Base-by-base conservation (phyloP, 2,888 invertebrate species). In the Thelaira solivaga region DNA sequence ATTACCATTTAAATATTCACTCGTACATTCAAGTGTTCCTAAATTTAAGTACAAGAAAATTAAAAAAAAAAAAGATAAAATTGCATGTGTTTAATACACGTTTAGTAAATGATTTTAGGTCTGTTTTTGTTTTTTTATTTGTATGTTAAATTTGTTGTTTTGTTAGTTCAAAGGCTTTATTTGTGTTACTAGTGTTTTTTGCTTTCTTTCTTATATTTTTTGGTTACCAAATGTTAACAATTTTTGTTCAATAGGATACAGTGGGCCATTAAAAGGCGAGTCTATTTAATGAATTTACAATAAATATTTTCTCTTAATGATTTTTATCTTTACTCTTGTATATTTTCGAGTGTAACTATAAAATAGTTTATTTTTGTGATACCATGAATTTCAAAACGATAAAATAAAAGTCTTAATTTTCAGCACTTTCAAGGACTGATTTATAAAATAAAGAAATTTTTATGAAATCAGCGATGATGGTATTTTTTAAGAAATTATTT, bases 1-100 rank as follows among this genome's bases (percentile, higher is more conserved):
- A 41, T 57, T 49, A 18, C 24, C 57, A 47, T 26, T 36, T 4
- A 11, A 4, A 5, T n/a, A n/a, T n/a, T n/a, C n/a, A 8, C 26
- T 26, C 26, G 26, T 36, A 49, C 36, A 6, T 45, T 31, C 20
- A 11, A 31, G 43, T 73, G 43, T 22, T 6, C 20, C 31, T 26
- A n/a, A 45, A 53, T 11, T 34, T 24, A n/a, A 34, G 16, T 36
- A 16, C 1, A 34, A 31, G n/a, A n/a, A n/a, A n/a, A n/a, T n/a
- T n/a, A n/a, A n/a, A n/a, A n/a, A n/a, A n/a, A n/a, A n/a, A n/a
- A n/a, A n/a, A n/a, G 51, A 36, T 31, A 18, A 36, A 26, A 29
- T 57, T 47, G 57, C 45, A 72, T 53, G 59, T 67, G 59, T 61
- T 36, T 67, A 45, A 22, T 59, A 65, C 57, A 67, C 49, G 73